Percentiles rank a stretch among this genome's conserved stretches.
Evolutionary conservation across 92 coral and sea anemone species (phyloP).

Genomic region (Actinostola sp.): DNA sequence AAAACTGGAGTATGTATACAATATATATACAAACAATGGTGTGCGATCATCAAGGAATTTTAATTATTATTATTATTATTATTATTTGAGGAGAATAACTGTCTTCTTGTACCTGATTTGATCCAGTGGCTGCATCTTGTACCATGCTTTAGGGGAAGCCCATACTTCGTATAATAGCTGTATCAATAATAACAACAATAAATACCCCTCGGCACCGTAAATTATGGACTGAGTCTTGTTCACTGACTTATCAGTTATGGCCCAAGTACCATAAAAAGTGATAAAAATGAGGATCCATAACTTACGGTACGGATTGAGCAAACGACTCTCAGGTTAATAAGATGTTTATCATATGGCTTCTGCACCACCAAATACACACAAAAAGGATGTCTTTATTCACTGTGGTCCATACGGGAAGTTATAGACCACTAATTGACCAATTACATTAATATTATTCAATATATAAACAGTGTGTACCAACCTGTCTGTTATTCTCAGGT

Average conservation of each 20-base stretch:
- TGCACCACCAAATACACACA: too few relatives aligned
- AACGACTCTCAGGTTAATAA: too few relatives aligned
- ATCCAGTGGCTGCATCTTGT: slow-evolving; percentile 89
- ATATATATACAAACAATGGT: too few relatives aligned
- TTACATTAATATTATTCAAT: neutral
- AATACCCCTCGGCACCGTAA: neutral
- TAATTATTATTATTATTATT: neutral
- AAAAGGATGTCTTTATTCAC: too few relatives aligned
- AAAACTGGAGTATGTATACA: too few relatives aligned
- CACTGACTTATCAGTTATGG: too few relatives aligned
- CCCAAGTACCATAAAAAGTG: too few relatives aligned
- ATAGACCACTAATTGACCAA: neutral
- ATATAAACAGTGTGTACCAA: neutral
- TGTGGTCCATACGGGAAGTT: neutral
- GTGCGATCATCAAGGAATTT: neutral
- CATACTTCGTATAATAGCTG: slow-evolving; percentile 78
- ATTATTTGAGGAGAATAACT: too few relatives aligned
- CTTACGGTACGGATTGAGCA: too few relatives aligned
- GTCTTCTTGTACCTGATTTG: slow-evolving; percentile 70
- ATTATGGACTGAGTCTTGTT: too few relatives aligned
- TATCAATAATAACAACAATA: neutral
- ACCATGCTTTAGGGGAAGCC: slow-evolving; percentile 82
- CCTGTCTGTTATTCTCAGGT: slow-evolving; percentile 88
- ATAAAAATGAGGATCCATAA: too few relatives aligned
- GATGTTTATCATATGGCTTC: too few relatives aligned